Evolutionary conservation across 1,140 invertebrate genomes (phyloP).

Genomic region (Aphelinus atriplicis): DNA sequence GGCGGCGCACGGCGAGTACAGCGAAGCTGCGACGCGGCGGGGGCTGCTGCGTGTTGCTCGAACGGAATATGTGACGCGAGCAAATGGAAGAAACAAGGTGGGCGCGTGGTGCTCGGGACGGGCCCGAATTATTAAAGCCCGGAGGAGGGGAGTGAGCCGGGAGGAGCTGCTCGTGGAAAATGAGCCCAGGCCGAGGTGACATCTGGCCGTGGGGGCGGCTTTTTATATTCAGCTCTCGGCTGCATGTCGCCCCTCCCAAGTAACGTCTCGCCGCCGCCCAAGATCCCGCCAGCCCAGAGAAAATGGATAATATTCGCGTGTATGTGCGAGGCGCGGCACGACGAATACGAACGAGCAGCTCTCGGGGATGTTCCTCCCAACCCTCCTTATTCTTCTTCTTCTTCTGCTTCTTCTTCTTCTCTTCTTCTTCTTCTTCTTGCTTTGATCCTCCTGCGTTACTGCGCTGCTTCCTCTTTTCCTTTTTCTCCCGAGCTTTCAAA

Average conservation of each 20-base stretch:
- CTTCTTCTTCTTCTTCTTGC: conserved; percentile 23
- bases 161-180: conserved; percentile 44
- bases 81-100: conserved; percentile 30
- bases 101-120: neutral
- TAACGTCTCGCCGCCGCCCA: conserved; percentile 28
- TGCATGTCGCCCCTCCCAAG: neutral
- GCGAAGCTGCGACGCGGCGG: too few relatives aligned
- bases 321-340: conserved; percentile 48
- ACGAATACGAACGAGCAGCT: conserved; percentile 49
- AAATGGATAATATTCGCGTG: conserved; percentile 50
- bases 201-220: conserved; percentile 47
- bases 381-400: conserved; percentile 17
- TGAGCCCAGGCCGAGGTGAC: conserved; percentile 47
- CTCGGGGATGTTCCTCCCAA: conserved; percentile 31
- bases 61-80: conserved; percentile 28
- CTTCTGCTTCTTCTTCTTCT: conserved; percentile 13
- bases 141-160: conserved; percentile 8
- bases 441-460: conserved; percentile 35
- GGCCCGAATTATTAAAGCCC: conserved; percentile 41
- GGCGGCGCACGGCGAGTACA: neutral
- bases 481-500: conserved; percentile 44
- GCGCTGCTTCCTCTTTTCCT: conserved; percentile 35
- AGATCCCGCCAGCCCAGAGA: neutral
- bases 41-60: neutral
- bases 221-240: conserved; percentile 38